phyloP scores from a whole-genome alignment of 1,140 invertebrate species.

The Zeugodacus cucurbitae region DNA sequence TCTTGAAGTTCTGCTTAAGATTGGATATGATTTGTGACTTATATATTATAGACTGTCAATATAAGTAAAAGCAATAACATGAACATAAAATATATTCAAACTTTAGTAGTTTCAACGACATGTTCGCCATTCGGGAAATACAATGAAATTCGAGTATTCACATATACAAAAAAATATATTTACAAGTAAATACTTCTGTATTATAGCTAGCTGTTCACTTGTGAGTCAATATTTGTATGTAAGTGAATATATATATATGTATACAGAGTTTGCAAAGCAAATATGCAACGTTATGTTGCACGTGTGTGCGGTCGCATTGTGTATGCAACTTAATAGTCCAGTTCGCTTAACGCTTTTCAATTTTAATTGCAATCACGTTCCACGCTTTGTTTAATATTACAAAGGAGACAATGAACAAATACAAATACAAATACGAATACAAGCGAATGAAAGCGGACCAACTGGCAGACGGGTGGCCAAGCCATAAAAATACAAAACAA shows the following conservation, averaged over 20 bases:
- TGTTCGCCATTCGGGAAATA: background rate
- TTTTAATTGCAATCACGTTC: constrained; percentile 36
- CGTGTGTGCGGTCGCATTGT: background rate
- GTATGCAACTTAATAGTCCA: constrained; percentile 35
- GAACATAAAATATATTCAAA: background rate
- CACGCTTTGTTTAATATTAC: constrained; percentile 38
- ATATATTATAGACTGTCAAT: background rate
- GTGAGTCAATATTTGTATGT: background rate
- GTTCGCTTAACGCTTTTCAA: constrained; percentile 39
- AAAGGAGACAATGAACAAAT: constrained; percentile 37
- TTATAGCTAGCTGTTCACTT: background rate
- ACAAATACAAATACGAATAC: background rate
- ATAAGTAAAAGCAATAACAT: background rate
- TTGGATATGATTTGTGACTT: too few species aligned
- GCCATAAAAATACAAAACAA: background rate
- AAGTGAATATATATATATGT: background rate
- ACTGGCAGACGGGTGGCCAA: background rate
- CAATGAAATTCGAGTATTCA: background rate
- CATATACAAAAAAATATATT: background rate
- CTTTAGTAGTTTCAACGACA: background rate
- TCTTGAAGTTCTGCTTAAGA: too few species aligned
- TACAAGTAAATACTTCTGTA: background rate
- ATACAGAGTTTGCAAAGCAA: background rate
- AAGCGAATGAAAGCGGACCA: constrained; percentile 4
- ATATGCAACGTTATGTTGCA: background rate